Percentiles rank a stretch among this genome's conserved stretches.
phyloP scores from a whole-genome alignment of 2,113 vertebrate genomes.

The Coregonus clupeaformis region DNA sequence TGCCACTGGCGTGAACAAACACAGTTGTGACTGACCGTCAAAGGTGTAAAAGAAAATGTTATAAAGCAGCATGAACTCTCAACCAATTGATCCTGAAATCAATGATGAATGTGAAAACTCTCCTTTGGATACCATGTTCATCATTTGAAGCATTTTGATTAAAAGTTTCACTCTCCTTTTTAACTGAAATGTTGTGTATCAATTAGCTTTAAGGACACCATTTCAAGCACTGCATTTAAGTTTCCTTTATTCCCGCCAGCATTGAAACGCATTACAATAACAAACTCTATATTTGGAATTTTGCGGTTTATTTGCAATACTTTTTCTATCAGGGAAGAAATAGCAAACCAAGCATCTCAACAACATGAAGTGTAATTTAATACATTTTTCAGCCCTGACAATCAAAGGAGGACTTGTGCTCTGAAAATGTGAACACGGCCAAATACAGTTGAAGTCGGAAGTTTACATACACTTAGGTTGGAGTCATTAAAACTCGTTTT shows the following conservation, averaged over 20 bases:
- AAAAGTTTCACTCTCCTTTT: neutral
- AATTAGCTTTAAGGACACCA: neutral
- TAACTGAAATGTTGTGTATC: neutral
- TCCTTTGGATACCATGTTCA: no score
- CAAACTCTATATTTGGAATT: conserved; percentile 47
- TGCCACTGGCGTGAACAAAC: neutral
- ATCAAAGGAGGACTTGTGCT: conserved; percentile 76
- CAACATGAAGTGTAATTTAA: conserved; percentile 55
- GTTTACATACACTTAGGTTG: no score
- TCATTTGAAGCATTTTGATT: neutral
- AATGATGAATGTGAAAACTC: neutral
- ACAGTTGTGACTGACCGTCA: no score
- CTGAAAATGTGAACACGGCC: conserved; percentile 78
- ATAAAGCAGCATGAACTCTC: no score
- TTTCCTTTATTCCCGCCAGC: neutral
- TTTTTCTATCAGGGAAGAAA: conserved; percentile 74
- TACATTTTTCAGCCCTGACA: conserved; percentile 77
- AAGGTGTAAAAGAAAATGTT: no score
- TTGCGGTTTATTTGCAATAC: conserved; percentile 64
- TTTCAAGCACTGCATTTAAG: neutral
- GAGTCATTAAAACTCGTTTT: no score
- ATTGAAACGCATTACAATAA: neutral
- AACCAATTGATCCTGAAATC: neutral
- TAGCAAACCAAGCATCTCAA: conserved; percentile 36
- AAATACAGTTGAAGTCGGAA: no score